Base-by-base conservation (phyloP, 2,797 vertebrate genomes). In the Amphiprion clarkii region DNA sequence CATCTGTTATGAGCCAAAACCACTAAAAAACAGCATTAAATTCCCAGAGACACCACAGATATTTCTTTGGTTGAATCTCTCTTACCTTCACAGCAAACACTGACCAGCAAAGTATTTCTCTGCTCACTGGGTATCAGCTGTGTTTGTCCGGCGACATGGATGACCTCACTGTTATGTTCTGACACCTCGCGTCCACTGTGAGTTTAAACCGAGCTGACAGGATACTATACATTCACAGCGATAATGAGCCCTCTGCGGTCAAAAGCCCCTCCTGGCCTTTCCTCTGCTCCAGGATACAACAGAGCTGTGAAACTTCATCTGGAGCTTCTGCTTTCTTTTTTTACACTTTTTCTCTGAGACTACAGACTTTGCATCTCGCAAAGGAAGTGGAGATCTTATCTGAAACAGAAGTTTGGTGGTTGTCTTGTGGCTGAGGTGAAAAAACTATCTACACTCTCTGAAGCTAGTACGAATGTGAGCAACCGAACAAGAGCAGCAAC, bases 21-120 rank as follows among this genome's bases (percentile, higher is more conserved):
- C 3, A 25, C 1, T 52, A 23, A 52, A 23, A 52, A 67, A 21
- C n/a, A 53, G 12, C 16, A 27, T n/a, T 36, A 44, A 13, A 52
- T 52, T 13, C 51, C 25, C 14, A 0, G 42, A 2, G 3, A 19
- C 2, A 21, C 10, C 4, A 9, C 19, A 42, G 13, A 61, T 33
- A 25, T 29, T 16, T 36, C 52, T 67, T 19, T 1, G 8, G 0
- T 13, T 21, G 6, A 16, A 46, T 48, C 16, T 52, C 9, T 0
- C 77, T 84, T 87, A 87, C 86, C 82, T 85, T 72, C 1, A 68
- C 51, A 21, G n/a, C 46, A 23, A 51, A 3, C 2, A n/a, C n/a
- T 6, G n/a, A 65, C 54, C 40, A 67, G 44, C 5, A 63, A 69
- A 58, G 31, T 1, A 46, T 49, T 11, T 61, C 25, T 64, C 33